Conservation (phyloP, 2,113 vertebrate genomes). For the Camelus dromedarius region DNA sequence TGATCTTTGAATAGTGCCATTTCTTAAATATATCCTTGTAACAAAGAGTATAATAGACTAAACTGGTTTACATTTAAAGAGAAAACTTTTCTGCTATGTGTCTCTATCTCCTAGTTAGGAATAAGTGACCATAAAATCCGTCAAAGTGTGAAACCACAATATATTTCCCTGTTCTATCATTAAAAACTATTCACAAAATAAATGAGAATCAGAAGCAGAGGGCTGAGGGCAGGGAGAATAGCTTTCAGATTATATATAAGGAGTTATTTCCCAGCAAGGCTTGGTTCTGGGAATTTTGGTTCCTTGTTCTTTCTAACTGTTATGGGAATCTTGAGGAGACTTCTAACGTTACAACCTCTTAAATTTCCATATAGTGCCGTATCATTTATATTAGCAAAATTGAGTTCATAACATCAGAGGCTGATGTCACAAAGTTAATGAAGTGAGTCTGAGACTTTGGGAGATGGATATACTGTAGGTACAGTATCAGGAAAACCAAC, state of each 20-base stretch:
- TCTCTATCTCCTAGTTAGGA: slow-evolving; percentile 86
- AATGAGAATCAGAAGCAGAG: slow-evolving; percentile 75
- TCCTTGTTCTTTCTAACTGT: slow-evolving; percentile 83
- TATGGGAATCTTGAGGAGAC: slow-evolving; percentile 82
- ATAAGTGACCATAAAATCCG: slow-evolving; percentile 86
- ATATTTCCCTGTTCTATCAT: slow-evolving; percentile 86
- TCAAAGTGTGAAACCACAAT: slow-evolving; percentile 89
- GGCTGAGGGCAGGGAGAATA: slow-evolving; percentile 33
- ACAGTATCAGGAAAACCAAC: slow-evolving; percentile 70
- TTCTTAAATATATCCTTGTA: neutral
- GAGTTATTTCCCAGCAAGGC: slow-evolving; percentile 82
- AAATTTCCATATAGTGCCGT: slow-evolving; percentile 81
- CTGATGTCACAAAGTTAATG: slow-evolving; percentile 77
- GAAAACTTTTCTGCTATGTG: slow-evolving; percentile 70
- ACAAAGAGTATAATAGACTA: slow-evolving; percentile 21
- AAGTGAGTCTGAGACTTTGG: slow-evolving; percentile 79
- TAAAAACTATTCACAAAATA: slow-evolving; percentile 83
- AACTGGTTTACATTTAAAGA: slow-evolving; percentile 4
- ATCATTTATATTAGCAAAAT: slow-evolving; percentile 86
- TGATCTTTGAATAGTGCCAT: neutral
- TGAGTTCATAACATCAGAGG: slow-evolving; percentile 77
- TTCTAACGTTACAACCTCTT: slow-evolving; percentile 84
- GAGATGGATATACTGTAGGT: slow-evolving; percentile 74
- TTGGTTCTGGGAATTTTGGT: slow-evolving; percentile 84
- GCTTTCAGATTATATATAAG: slow-evolving; percentile 65